phyloP scores from a whole-genome alignment of 2,113 vertebrate genomes.

The Typhlomys cinereus region DNA sequence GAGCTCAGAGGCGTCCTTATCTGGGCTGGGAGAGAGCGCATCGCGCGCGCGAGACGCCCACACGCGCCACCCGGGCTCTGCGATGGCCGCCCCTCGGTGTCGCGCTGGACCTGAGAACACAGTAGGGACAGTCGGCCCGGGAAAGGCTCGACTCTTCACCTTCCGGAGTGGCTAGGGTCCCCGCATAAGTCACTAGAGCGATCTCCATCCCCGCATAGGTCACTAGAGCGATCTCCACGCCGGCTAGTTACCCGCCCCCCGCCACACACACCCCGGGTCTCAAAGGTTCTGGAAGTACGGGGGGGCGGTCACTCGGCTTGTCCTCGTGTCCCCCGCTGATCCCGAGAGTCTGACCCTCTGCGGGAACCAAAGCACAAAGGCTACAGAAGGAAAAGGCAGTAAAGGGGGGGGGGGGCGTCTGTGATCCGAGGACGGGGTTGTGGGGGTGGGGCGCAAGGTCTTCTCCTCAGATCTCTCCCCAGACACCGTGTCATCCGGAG shows the following conservation, averaged over 20 bases:
- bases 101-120: background rate
- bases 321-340: background rate
- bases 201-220: background rate
- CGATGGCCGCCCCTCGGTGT: background rate
- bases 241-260: no score
- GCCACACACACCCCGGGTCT: no score
- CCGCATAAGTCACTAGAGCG: background rate
- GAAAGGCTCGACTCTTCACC: background rate
- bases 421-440: background rate
- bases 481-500: background rate
- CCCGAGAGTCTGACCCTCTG: background rate
- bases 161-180: background rate
- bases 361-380: background rate
- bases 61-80: constrained; percentile 12
- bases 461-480: background rate
- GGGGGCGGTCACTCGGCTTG: background rate
- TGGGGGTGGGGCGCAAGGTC: background rate
- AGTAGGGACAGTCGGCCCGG: background rate
- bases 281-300: no score
- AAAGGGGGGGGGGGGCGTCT: background rate
- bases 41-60: background rate
- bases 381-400: background rate
- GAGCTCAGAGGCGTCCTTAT: constrained; percentile 44
- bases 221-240: background rate
- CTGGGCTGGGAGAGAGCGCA: background rate